Conservation (phyloP, 2,113 vertebrate species). For the Scortum barcoo region DNA sequence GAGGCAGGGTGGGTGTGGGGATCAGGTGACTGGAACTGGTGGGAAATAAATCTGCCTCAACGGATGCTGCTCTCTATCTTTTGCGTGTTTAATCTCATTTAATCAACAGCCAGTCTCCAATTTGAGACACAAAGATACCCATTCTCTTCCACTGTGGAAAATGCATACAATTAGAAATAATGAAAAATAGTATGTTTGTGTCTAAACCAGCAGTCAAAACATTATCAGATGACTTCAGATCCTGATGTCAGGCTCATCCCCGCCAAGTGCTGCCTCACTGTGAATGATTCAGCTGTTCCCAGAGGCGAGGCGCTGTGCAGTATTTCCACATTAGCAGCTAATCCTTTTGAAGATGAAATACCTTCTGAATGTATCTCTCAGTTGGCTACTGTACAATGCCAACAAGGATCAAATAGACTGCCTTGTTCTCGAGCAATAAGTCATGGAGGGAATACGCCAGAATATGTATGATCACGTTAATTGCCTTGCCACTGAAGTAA, state of each 20-base stretch:
- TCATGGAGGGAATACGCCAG: conserved; percentile 49
- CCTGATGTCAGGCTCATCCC: background rate
- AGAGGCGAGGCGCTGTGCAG: conserved; percentile 29
- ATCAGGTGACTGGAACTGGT: background rate
- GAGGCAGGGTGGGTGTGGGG: background rate
- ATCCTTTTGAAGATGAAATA: conserved; percentile 68
- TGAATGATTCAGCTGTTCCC: conserved; percentile 56
- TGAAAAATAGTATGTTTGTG: background rate
- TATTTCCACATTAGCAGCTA: conserved; percentile 54
- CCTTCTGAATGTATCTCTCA: conserved; percentile 53
- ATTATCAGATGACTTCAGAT: conserved; percentile 18
- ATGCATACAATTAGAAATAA: background rate
- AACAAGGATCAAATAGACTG: conserved; percentile 65
- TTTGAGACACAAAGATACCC: background rate
- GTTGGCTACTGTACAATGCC: conserved; percentile 51
- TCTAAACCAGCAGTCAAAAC: conserved; percentile 5
- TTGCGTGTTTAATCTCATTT: background rate
- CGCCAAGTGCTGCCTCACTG: conserved; percentile 27
- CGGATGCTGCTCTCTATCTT: background rate
- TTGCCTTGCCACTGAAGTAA: conserved; percentile 59
- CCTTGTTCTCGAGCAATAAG: conserved; percentile 62
- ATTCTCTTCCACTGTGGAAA: background rate
- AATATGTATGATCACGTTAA: conserved; percentile 63
- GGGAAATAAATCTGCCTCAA: background rate
- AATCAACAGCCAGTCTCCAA: no score